Base-by-base conservation (phyloP, 2,113 vertebrate genomes). In the Nyctibius bracteatus region DNA sequence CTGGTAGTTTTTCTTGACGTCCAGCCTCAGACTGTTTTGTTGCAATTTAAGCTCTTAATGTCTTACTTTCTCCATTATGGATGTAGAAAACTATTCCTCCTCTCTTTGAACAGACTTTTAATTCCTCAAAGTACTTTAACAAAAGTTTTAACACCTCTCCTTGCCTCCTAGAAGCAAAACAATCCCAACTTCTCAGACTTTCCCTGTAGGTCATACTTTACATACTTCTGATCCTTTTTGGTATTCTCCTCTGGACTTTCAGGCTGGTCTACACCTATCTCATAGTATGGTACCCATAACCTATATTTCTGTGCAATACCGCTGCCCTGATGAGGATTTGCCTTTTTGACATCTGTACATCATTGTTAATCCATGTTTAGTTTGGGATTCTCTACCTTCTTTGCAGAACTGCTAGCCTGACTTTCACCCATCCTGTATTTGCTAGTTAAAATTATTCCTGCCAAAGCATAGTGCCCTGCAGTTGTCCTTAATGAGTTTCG, bases 401-500 rank as follows among this genome's bases (percentile, higher is more conserved):
- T 70, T 88, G 62, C 31, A 77, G 44, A 37, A 77, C 33, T 46
- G 49, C 79, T 88, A 82, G 71, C 25, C n/a, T 89, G 33, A 66
- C 37, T 62, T 87, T 89, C 30, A 49, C 30, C 71, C 54, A 54
- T n/a, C n/a, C 71, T 51, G 8, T 47, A 85, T 68, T 52, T 58
- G 49, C 71, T 54, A 55, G 78, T 57, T 55, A 86, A 92, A 90
- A 88, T 44, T n/a, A 77, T 41, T 80, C 75, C 80, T 93, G 86
- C 82, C 91, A 92, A 95, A 92, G 75, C 17, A 23, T 3, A 93
- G 86, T 90, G 86, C 91, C 94, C 91, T 83, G 86, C 75, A 95
- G 95, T 95, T 88, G 71, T 94, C 63, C 51, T 86, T 94, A 94
- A 94, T 90, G 88, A 91, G 68, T 94, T 95, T 93, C 59, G 73